Base-by-base conservation (phyloP, 1,140 invertebrate species). In the Drosophila triauraria region DNA sequence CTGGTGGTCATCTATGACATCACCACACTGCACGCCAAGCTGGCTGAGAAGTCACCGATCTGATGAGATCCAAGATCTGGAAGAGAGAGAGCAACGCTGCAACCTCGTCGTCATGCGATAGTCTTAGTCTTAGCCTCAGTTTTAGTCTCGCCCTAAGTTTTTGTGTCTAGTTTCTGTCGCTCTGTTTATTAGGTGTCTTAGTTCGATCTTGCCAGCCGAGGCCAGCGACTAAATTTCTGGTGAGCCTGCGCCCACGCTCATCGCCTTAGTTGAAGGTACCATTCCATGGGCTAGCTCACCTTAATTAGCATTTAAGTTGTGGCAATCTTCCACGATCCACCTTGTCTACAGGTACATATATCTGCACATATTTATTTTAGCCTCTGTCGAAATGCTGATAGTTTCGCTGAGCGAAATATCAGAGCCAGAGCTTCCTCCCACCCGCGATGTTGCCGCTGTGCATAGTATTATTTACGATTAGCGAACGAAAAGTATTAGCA, bases 1-100 rank as follows among this genome's bases (percentile, higher is more conserved):
- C 96, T 97, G 85, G 94, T 95, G 17, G 95, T 96, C 13, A 96
- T 96, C 91, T 97, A 97, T 91, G 95, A 95, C 67, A 94, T 95
- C 67, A 95, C 95, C 44, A 95, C 95, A 43, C 93, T 97, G 53
- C 96, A 97, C 74, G 93, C 94, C 38, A 93, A 96, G 20, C 92
- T 96, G 48, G 94, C 94, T 35, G 94, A 94, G 53, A 92, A 92
- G 75, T 62, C 78, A 4, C 27, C 64, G 0, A 51, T 51, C 42
- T 80, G 17, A 72, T 32, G n/a, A 12, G 35, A 38, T 25, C 53
- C n/a, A n/a, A 23, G 30, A 15, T 53, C 27, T 25, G 30, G 5
- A 38, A 38, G 38, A 57, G 40, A 40, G 61, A 38, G 25, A 50
- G 30, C 47, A 71, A 69, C 75, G 67, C 54, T 44, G 53, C 86